Base-by-base conservation (phyloP, 2,797 vertebrate genomes). In the Gila robusta region DNA sequence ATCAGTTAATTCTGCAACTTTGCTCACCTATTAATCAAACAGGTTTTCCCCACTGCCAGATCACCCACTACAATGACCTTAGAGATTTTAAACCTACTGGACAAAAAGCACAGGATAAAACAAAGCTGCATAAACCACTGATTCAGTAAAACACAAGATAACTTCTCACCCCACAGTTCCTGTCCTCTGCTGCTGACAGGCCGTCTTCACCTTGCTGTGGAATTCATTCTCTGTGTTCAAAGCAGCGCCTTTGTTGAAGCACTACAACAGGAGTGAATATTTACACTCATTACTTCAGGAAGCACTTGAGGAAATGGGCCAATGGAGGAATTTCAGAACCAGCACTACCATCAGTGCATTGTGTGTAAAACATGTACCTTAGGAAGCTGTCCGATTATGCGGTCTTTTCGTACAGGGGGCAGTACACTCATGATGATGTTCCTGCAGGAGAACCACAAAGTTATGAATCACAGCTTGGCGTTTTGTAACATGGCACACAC, bases 31-130 rank as follows among this genome's bases (percentile, higher is more conserved):
- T 98, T 99, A 94, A 99, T 99, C 89, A 99, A 92, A 82, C 98
- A 99, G 26, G 98, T 98, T 94, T 99, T 98, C 54, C 98, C 98
- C 93, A 99, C 98, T 0, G 98, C 97, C 87, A 99, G 94, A 90
- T 99, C 98, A 0, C 98, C 98, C 67, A 99, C 98, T 72, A 99
- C 97, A 28, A 99, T 99, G 90, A 99, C 97, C 92, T 99, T 99
- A 35, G 98, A 98, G 90, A 99, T 98, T 93, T 98, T 99, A 93
- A 98, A 99, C 93, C 98, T 99, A 94, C 91, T 90, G 84, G 67
- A 82, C 83, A 81, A 73, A 85, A 59, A 80, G 14, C 11, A 28
- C 47, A 32, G 7, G 8, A 76, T 67, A 52, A 72, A 66, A 39
- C 16, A 26, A 83, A 28, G 3, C 19, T 49, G 14, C 17, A 19